Evolutionary conservation across 2,113 vertebrate species (phyloP).

Genomic region (Sitta europaea): DNA sequence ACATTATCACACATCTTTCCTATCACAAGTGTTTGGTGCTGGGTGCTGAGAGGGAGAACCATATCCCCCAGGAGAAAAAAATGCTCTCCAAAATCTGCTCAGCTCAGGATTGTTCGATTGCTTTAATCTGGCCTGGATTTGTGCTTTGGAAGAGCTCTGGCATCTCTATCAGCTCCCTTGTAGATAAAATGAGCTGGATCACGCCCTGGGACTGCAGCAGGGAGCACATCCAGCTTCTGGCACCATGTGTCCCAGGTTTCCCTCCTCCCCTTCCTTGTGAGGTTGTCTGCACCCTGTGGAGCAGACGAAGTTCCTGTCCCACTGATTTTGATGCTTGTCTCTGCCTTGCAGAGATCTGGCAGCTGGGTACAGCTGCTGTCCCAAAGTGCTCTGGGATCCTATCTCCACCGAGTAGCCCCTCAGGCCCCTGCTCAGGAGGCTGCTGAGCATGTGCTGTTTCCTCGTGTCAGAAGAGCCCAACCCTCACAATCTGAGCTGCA

Average conservation of each 20-base stretch:
- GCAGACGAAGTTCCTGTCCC: background rate
- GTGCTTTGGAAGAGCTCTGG: background rate
- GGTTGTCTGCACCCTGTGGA: rapidly evolving
- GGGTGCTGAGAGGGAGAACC: background rate
- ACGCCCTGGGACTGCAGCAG: background rate
- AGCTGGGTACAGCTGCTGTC: background rate
- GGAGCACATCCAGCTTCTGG: background rate
- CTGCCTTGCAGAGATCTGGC: background rate
- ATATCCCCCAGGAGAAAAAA: background rate
- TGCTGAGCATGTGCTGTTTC: background rate
- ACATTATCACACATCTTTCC: background rate
- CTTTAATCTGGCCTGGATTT: background rate
- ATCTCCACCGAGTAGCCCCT: too few species aligned
- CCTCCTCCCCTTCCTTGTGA: background rate
- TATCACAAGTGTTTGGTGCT: background rate
- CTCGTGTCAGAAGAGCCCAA: background rate
- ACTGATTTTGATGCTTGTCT: background rate
- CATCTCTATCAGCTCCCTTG: rapidly evolving
- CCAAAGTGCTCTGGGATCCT: background rate
- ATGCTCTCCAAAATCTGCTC: background rate
- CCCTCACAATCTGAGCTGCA: background rate
- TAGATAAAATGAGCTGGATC: background rate
- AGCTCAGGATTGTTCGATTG: rapidly evolving
- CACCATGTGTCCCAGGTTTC: background rate
- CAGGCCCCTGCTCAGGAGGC: background rate